phyloP scores from a whole-genome alignment of 2,888 invertebrate genomes.

The Cheilosia variabilis region DNA sequence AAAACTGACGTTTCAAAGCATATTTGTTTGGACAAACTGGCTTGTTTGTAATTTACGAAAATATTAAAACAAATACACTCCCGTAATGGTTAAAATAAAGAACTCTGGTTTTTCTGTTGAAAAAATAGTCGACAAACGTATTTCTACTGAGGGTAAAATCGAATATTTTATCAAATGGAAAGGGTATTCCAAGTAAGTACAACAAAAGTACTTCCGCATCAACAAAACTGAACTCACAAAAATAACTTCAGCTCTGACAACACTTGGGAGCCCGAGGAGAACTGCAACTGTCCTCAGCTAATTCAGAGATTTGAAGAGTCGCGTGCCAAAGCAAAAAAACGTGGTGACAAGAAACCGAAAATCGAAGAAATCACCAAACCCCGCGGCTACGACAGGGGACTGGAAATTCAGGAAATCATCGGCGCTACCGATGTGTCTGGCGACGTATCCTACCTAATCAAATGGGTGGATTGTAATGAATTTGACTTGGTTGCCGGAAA shows the following conservation, averaged over 20 bases:
- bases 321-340: slow-evolving; percentile 85
- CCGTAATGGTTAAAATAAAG: slow-evolving; percentile 80
- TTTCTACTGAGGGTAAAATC: slow-evolving; percentile 87
- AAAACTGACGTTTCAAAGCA: background rate
- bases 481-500: slow-evolving; percentile 87
- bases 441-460: slow-evolving; percentile 94
- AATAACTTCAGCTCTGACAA: slow-evolving; percentile 89
- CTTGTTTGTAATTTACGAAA: background rate
- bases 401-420: slow-evolving; percentile 93
- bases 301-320: slow-evolving; percentile 94
- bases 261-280: slow-evolving; percentile 98
- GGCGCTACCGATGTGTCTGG: slow-evolving; percentile 96
- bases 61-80: background rate
- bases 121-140: slow-evolving; percentile 93
- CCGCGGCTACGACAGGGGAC: slow-evolving; percentile 90
- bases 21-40: background rate
- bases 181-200: slow-evolving; percentile 89
- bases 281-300: slow-evolving; percentile 94
- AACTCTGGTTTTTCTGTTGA: slow-evolving; percentile 94
- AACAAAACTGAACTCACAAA: background rate
- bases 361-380: slow-evolving; percentile 86
- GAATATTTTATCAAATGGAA: slow-evolving; percentile 91
- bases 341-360: slow-evolving; percentile 84
- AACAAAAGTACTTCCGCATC: background rate
- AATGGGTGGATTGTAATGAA: slow-evolving; percentile 90